Percentiles rank a stretch among this genome's conserved stretches.
Conservation (phyloP, 2,113 vertebrate genomes). For the Psammodynastes pulverulentus region DNA sequence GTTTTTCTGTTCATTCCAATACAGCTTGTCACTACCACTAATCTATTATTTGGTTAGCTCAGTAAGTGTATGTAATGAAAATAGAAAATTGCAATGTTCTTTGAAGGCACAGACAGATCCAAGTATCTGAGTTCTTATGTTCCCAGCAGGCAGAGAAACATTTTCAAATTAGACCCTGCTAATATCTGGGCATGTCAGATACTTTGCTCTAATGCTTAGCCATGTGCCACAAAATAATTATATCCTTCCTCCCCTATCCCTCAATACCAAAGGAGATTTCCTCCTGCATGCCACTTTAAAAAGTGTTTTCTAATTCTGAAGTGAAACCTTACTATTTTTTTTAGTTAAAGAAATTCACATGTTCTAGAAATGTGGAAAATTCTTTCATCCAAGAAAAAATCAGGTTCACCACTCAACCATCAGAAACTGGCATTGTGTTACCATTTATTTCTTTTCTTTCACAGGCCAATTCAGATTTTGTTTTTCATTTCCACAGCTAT, state of each 20-base stretch:
- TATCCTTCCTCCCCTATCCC: not conserved
- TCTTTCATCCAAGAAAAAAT: not conserved
- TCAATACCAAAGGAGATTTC: not conserved
- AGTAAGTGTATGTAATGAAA: not conserved
- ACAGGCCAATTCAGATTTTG: not conserved
- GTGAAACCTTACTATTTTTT: not conserved
- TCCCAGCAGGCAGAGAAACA: not conserved
- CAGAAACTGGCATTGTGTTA: not conserved
- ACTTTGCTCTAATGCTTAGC: not conserved
- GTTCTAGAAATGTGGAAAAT: not conserved
- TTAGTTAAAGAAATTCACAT: not conserved
- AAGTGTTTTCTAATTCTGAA: not conserved
- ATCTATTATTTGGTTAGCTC: not conserved
- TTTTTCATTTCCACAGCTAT: not conserved
- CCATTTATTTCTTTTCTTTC: not conserved
- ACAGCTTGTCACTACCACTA: not conserved
- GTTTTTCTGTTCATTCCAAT: not conserved
- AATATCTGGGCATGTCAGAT: not conserved
- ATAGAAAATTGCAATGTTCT: not conserved
- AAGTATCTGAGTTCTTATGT: not conserved
- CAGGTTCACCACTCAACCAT: not conserved
- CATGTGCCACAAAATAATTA: not conserved
- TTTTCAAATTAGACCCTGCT: not conserved
- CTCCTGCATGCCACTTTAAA: not conserved
- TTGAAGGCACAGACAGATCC: not conserved